These are phyloP conservation scores for Semaprochilodus insignis DNA, from an alignment of 2,797 vertebrate species.

Conservation along the genomic window DNA sequence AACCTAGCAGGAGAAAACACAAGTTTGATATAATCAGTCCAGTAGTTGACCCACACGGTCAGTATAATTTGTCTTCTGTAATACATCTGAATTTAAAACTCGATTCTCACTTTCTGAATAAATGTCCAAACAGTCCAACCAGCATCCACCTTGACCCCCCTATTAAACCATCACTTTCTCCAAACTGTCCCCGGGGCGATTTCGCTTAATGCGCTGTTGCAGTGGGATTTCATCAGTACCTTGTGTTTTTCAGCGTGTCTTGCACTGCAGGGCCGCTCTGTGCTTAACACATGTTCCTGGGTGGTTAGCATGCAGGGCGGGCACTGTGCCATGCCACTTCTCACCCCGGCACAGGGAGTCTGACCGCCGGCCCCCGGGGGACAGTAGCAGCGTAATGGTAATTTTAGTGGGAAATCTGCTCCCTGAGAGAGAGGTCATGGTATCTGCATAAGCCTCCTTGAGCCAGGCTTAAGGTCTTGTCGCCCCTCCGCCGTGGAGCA, in stretches of 20 bases:
- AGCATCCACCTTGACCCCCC: constrained; percentile 15
- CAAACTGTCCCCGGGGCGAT: constrained; percentile 15
- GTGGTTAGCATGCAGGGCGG: constrained; percentile 83
- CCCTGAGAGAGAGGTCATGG: constrained; percentile 95
- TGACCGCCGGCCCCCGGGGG: constrained; percentile 82
- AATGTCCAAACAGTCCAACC: not conserved
- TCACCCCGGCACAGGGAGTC: constrained; percentile 82
- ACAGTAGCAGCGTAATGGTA: constrained; percentile 87
- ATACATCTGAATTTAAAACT: not conserved
- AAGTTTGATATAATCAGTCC: not conserved
- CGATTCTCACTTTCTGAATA: not conserved
- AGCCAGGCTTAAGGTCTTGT: constrained; percentile 89
- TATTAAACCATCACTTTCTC: constrained; percentile 24
- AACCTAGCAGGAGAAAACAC: not conserved
- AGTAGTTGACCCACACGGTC: not conserved
- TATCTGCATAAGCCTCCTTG: constrained; percentile 93
- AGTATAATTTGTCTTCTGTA: not conserved
- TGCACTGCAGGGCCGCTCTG: constrained; percentile 47
- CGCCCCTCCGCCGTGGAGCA: constrained; percentile 78
- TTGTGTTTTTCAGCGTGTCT: constrained; percentile 22
- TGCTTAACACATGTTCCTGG: constrained; percentile 81
- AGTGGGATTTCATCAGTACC: constrained; percentile 34
- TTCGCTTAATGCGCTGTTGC: constrained; percentile 26
- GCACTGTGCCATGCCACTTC: constrained; percentile 86
- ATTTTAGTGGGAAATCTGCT: constrained; percentile 97